These are phyloP conservation scores for Triplophysa tibetana DNA, from an alignment of 2,113 vertebrate species.

Conservation along the genomic window DNA sequence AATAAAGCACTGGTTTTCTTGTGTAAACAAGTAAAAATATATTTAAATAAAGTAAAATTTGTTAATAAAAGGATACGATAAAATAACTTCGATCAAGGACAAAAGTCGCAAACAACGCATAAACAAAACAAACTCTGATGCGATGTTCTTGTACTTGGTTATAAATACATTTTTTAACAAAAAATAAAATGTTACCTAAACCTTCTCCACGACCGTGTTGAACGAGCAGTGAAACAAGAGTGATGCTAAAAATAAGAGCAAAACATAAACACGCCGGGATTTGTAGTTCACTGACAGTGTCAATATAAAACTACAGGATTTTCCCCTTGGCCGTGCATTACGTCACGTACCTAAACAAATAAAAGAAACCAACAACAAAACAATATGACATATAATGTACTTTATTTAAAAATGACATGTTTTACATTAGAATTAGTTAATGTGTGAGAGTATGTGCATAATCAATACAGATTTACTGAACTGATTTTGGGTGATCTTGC, in stretches of 20 bases:
- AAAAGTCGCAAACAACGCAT: neutral
- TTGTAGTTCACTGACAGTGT: conserved; percentile 26
- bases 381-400: conserved; percentile 38
- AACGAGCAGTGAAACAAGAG: neutral
- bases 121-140: neutral
- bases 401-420: conserved; percentile 69
- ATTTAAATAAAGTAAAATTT: neutral
- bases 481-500: neutral
- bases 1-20: neutral
- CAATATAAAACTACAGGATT: neutral
- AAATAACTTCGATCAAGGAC: neutral
- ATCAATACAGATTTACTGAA: conserved; percentile 42
- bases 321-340: neutral
- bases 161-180: neutral
- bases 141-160: neutral
- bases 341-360: neutral
- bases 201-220: neutral
- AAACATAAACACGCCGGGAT: conserved; percentile 29
- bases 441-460: conserved; percentile 26
- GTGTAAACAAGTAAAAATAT: neutral
- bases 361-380: neutral
- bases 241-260: neutral
- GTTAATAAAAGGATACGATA: neutral
- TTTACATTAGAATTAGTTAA: conserved; percentile 55
- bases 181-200: conserved; percentile 50